A percentile compares a stretch with the other conserved stretches of the same genome.
Conservation (phyloP, 1,140 invertebrate species). For the Brachystomella parvula region DNA sequence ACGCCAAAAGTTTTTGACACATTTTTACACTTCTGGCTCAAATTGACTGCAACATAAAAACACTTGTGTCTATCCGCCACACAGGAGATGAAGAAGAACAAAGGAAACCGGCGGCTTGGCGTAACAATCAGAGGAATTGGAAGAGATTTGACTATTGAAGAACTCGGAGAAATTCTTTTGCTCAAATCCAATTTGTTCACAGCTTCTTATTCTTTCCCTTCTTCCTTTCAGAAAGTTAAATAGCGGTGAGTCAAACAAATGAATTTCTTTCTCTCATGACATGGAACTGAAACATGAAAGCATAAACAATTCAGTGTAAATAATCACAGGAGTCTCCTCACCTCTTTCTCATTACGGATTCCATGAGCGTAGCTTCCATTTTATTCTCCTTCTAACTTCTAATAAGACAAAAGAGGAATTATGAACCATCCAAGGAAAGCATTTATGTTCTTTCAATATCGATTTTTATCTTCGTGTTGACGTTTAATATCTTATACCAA, state of each 20-base stretch:
- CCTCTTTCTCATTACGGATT: neutral
- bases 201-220: slow-evolving; percentile 18
- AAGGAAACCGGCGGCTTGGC: too few species aligned
- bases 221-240: neutral
- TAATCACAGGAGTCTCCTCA: neutral
- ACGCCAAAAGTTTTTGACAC: too few species aligned
- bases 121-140: too few species aligned
- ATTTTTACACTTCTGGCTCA: too few species aligned
- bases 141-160: too few species aligned
- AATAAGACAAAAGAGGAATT: neutral
- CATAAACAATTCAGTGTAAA: neutral
- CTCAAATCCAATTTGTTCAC: slow-evolving; percentile 26
- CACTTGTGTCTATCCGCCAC: too few species aligned
- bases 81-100: too few species aligned
- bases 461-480: neutral
- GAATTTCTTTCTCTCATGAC: slow-evolving; percentile 4
- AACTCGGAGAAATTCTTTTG: neutral
- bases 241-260: neutral
- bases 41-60: too few species aligned
- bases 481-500: neutral
- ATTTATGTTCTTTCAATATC: neutral
- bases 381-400: neutral
- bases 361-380: neutral
- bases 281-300: neutral
- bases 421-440: neutral